Conservation (phyloP, 37 sponge, comb jelly and placozoan species). For the Agelas oroides region DNA sequence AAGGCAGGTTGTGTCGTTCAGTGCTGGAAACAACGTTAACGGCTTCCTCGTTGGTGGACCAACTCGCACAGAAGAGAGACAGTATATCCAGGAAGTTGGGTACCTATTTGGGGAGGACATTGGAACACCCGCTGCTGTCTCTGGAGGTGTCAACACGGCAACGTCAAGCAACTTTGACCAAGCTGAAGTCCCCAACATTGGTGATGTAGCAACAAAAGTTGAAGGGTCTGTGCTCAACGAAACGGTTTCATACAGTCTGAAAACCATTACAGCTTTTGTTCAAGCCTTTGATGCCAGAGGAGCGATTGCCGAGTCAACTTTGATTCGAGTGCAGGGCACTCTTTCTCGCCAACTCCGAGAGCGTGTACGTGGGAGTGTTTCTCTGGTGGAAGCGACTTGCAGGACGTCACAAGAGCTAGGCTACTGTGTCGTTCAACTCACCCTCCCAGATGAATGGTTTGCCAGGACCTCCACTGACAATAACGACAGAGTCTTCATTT, state of each 20-base stretch:
- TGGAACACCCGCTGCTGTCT: conserved; percentile 5
- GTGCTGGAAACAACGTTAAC: not conserved
- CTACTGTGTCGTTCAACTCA: conserved; percentile 42
- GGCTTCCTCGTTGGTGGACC: conserved; percentile 39
- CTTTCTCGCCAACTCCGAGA: not conserved
- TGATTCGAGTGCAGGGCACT: conserved; percentile 18
- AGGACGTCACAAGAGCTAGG: conserved; percentile 42
- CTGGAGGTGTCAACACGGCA: conserved; percentile 34
- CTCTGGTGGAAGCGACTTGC: conserved; percentile 2
- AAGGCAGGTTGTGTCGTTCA: conserved; percentile 45
- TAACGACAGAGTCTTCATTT: conserved; percentile 27
- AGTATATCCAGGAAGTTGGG: conserved; percentile 50
- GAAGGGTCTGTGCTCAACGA: conserved; percentile 34
- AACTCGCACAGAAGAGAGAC: not conserved
- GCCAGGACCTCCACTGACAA: conserved; percentile 4
- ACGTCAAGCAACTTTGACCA: conserved; percentile 9
- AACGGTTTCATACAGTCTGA: conserved; percentile 18
- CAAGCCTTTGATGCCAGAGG: conserved; percentile 42
- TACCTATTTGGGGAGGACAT: conserved; percentile 43
- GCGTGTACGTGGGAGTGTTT: not conserved
- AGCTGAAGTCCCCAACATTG: conserved; percentile 10
- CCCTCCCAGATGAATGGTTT: conserved; percentile 68
- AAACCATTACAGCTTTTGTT: conserved; percentile 50
- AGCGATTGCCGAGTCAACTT: conserved; percentile 20
- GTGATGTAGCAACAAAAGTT: conserved; percentile 10